Percentiles rank a stretch among this genome's conserved stretches.
Conservation (phyloP, 2,113 vertebrate species). For the Marcusenius ussheri region DNA sequence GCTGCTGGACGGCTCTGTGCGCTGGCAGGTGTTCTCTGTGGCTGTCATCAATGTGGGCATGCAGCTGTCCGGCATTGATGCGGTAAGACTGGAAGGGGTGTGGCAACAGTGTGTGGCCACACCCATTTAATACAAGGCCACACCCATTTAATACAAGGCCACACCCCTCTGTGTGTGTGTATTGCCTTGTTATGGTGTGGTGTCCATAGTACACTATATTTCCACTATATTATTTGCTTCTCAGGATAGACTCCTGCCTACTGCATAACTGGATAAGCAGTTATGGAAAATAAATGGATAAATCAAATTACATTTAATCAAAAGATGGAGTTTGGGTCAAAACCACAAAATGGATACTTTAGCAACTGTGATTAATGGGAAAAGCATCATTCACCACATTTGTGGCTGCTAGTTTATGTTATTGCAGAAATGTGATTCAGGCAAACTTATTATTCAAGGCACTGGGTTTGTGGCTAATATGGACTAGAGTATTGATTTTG, state of each 20-base stretch:
- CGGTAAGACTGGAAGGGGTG: conserved; percentile 57
- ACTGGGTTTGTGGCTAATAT: not conserved
- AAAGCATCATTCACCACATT: not conserved
- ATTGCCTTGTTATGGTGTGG: not conserved
- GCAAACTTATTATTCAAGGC: not conserved
- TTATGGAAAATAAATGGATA: not conserved
- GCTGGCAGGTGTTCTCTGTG: conserved; percentile 75
- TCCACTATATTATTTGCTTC: not conserved
- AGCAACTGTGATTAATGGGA: not conserved
- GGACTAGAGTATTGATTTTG: not conserved
- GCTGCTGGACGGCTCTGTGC: conserved; percentile 58
- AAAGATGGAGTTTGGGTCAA: not conserved
- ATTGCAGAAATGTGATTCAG: not conserved
- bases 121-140: not conserved
- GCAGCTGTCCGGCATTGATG: conserved; percentile 85
- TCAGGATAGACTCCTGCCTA: not conserved
- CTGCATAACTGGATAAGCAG: not conserved
- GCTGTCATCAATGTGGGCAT: conserved; percentile 78
- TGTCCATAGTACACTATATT: not conserved
- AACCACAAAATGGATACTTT: not conserved
- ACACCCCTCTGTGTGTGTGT: not conserved
- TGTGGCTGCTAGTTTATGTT: not conserved
- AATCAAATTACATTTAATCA: not conserved
- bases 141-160: not conserved
- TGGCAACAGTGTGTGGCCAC: not conserved